These are phyloP conservation scores for Drosophila demipolita DNA, from an alignment of 2,888 invertebrate species.

Conservation along the genomic window DNA sequence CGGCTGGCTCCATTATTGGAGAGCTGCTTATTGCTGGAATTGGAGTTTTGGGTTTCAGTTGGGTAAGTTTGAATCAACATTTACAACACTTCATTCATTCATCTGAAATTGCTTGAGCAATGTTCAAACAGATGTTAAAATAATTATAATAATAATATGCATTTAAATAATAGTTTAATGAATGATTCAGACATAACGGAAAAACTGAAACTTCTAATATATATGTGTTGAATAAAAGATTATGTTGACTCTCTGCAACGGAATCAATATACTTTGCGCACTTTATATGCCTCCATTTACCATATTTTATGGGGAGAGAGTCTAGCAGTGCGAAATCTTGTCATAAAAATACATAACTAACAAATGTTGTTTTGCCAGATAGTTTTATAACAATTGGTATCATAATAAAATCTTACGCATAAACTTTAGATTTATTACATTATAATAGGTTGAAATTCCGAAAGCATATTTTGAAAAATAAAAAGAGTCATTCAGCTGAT, in stretches of 20 bases:
- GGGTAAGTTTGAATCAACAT: constrained; percentile 63
- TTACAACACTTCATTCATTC: not conserved
- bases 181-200: not conserved
- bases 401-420: not conserved
- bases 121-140: no score
- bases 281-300: not conserved
- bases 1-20: constrained; percentile 77
- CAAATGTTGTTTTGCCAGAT: not conserved
- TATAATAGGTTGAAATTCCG: not conserved
- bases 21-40: constrained; percentile 77
- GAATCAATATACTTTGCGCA: not conserved
- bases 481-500: constrained; percentile 14
- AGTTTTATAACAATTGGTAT: not conserved
- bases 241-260: not conserved
- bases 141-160: no score
- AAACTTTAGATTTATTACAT: not conserved
- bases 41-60: constrained; percentile 76
- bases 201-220: not conserved
- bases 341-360: not conserved
- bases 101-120: not conserved
- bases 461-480: not conserved
- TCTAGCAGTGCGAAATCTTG: not conserved
- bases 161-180: not conserved
- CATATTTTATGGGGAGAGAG: not conserved
- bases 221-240: no score